Evolutionary conservation across 2,888 invertebrate genomes (phyloP), one percentile per base, ranked within the genome.

Genomic region (Actias luna): DNA sequence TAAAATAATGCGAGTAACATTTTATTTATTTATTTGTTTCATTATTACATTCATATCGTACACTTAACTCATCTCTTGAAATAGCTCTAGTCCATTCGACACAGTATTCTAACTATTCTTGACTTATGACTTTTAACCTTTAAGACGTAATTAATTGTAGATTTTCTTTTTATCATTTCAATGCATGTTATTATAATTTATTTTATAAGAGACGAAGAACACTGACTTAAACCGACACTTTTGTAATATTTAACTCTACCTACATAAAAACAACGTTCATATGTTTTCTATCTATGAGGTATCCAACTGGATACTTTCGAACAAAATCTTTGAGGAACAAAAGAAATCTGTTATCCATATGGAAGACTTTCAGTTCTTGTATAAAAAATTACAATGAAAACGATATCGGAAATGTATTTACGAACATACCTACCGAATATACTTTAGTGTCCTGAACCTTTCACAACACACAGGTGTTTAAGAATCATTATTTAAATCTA

Each of bases 381-480:
- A 91, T 92, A 50, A 77, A 87, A 67, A 87, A 86, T 58, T 83
- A 77, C 35, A 87, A 85, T 1, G 89, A 87, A 64, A 78, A 86
- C 62, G 78, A 78, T 31, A 77, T 92, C 7, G 78, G 88, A 33
- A 79, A 87, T 12, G 80, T 88, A 0, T 91, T 90, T 65, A 78
- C 74, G 57, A 75, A 78, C 39, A 77, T 80, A 33, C 88, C 89
- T 0, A 84, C 89, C 42, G n/a, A n/a, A 89, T 84, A 64, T 91
- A 91, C 61, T 69, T 92, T 0, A 87, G 90, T 39, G 89, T 92
- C 16, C 70, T 92, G 0, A 92, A 92, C 60, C 92, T 92, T 71
- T 89, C 88, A 1, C 75, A 76, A 0, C 92, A 92, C 66, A 92
- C 92, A 0, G 83, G 90, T 58, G 83, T 86, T 36, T 79, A 78